A percentile compares a stretch with the other conserved stretches of the same genome.
Conservation (phyloP, 2,113 vertebrate genomes). For the Lasiurus cinereus region DNA sequence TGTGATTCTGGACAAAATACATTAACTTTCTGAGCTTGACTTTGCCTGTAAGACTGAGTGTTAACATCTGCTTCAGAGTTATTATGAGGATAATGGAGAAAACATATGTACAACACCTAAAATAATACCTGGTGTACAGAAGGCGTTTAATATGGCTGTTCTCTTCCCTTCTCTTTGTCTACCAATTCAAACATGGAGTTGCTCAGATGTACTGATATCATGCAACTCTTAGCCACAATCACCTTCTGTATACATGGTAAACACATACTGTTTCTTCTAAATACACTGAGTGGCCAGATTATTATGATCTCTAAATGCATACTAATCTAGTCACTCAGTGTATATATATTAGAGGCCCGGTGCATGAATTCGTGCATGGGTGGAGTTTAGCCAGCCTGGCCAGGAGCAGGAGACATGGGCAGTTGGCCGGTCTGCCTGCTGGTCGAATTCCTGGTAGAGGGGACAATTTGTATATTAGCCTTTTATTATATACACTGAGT, state of each 20-base stretch:
- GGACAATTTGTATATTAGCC: too few species aligned
- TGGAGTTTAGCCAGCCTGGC: too few species aligned
- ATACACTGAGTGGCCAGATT: neutral
- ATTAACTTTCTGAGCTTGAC: neutral
- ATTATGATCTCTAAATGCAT: too few species aligned
- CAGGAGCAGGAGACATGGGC: too few species aligned
- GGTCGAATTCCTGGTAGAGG: too few species aligned
- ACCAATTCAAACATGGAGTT: slow-evolving; percentile 31
- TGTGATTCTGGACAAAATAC: neutral
- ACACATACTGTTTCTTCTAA: slow-evolving; percentile 19
- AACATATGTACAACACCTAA: neutral
- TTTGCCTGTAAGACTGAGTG: neutral
- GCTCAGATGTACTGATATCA: neutral
- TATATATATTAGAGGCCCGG: too few species aligned
- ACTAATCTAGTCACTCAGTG: too few species aligned
- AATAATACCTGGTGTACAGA: neutral
- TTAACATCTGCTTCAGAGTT: neutral
- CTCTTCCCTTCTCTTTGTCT: neutral
- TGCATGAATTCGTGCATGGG: too few species aligned
- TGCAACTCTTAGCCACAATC: neutral
- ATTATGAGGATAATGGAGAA: neutral
- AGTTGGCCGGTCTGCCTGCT: too few species aligned
- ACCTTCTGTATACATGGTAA: neutral
- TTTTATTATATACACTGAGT: too few species aligned
- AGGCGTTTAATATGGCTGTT: neutral